phyloP scores from a whole-genome alignment of 2,113 vertebrate genomes.

The Sebastes schlegelii region DNA sequence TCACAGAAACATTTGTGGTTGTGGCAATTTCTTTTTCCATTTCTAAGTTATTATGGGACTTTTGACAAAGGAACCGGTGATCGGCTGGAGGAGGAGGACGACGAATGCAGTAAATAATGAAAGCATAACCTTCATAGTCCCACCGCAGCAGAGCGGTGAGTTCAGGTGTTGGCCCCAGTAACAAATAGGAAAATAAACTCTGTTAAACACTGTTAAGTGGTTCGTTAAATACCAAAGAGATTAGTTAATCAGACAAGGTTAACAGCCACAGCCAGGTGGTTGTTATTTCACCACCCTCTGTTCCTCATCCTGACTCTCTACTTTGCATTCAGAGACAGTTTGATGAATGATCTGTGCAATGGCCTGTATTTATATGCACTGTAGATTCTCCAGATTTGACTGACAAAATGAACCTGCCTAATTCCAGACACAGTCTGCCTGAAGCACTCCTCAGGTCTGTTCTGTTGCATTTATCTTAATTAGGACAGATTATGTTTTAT shows the following conservation, averaged over 20 bases:
- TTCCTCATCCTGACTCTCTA: conserved; percentile 26
- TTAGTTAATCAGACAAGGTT: conserved; percentile 5
- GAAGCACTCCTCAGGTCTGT: neutral
- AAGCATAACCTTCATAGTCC: neutral
- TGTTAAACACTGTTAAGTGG: neutral
- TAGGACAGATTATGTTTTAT: neutral
- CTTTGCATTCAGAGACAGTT: conserved; percentile 66
- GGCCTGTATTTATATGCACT: conserved; percentile 31
- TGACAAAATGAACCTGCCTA: conserved; percentile 5
- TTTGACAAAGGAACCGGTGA: too few relatives aligned
- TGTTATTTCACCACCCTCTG: conserved; percentile 4
- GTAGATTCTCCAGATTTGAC: conserved; percentile 30
- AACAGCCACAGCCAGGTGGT: conserved; percentile 5
- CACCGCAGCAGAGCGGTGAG: neutral
- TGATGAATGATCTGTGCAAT: conserved; percentile 49
- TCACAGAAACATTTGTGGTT: neutral
- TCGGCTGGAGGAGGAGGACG: too few relatives aligned
- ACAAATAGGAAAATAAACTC: neutral
- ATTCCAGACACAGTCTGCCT: neutral
- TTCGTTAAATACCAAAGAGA: conserved; percentile 1
- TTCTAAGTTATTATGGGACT: neutral
- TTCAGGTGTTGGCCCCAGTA: neutral
- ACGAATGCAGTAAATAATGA: neutral
- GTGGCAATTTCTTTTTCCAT: neutral
- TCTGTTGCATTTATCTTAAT: neutral